Percentiles rank a stretch among this genome's conserved stretches.
Evolutionary conservation across 2,888 invertebrate species (phyloP).

Genomic region (Orthosia cruda): DNA sequence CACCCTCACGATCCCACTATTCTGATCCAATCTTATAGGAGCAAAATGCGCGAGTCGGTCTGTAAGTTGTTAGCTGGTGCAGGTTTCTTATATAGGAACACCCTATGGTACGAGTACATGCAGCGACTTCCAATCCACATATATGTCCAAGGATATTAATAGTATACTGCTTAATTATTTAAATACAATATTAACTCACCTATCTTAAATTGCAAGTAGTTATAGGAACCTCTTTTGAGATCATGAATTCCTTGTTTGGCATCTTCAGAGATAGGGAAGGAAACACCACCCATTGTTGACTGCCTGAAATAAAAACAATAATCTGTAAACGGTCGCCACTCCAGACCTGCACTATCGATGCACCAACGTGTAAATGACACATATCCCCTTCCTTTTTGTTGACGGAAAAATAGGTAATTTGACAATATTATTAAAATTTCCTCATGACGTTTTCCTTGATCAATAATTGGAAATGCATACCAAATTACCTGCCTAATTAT

Average conservation of each 20-base stretch:
- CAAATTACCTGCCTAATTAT: background rate
- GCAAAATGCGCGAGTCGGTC: too few relatives aligned
- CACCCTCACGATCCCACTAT: too few relatives aligned
- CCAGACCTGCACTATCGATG: too few relatives aligned
- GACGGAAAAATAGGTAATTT: background rate
- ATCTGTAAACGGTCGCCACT: background rate
- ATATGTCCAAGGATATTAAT: background rate
- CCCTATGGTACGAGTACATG: too few relatives aligned
- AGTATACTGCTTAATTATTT: background rate
- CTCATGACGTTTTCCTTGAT: slow-evolving; percentile 19
- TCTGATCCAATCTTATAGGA: too few relatives aligned
- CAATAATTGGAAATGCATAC: background rate
- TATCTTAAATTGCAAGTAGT: slow-evolving; percentile 98
- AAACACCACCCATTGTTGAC: slow-evolving; percentile 97
- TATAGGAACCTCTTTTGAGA: slow-evolving; percentile 94
- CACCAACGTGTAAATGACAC: background rate
- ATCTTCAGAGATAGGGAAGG: slow-evolving; percentile 96
- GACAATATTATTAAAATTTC: background rate
- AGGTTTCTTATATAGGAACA: too few relatives aligned
- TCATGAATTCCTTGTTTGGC: slow-evolving; percentile 95
- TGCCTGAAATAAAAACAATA: slow-evolving; percentile 90
- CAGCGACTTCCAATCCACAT: background rate
- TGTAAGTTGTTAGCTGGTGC: too few relatives aligned
- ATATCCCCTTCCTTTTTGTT: background rate
- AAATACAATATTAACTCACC: slow-evolving; percentile 86